A percentile compares a stretch with the other conserved stretches of the same genome.
Evolutionary conservation across 1,140 invertebrate genomes (phyloP).

Genomic region (Brachionus calyciflorus): DNA sequence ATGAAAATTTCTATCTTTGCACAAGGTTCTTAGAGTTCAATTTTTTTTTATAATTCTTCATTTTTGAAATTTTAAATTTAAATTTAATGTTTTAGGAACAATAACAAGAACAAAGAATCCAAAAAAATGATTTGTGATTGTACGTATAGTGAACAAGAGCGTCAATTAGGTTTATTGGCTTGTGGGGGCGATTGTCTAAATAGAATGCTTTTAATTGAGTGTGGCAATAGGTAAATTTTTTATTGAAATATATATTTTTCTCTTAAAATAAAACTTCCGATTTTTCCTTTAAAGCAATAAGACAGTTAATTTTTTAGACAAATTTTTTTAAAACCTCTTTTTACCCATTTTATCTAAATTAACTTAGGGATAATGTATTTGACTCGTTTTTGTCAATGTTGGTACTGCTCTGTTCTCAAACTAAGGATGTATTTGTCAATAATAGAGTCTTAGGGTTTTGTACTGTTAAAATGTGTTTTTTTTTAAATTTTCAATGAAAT

Average conservation of each 20-base stretch:
- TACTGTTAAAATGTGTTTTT: no score
- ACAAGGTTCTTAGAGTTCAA: conserved; percentile 13
- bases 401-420: no score
- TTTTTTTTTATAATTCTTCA: not conserved
- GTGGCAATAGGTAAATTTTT: conserved; percentile 55
- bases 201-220: conserved; percentile 94
- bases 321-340: no score
- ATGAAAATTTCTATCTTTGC: not conserved
- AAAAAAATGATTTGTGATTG: conserved; percentile 93
- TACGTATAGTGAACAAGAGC: conserved; percentile 78
- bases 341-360: no score
- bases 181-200: conserved; percentile 95
- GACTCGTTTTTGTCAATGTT: no score
- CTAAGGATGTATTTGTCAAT: no score
- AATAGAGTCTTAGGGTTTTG: no score
- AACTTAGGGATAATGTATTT: no score
- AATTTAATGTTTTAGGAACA: not conserved
- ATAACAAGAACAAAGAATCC: conserved; percentile 24
- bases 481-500: no score
- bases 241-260: not conserved
- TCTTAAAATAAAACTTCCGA: conserved; percentile 16
- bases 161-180: conserved; percentile 74
- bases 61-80: not conserved
- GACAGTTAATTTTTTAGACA: no score
- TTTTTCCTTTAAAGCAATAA: no score